A percentile compares a stretch with the other conserved stretches of the same genome.
These are phyloP conservation scores for Smithornis capensis DNA, from an alignment of 2,113 vertebrate genomes.

Conservation along the genomic window DNA sequence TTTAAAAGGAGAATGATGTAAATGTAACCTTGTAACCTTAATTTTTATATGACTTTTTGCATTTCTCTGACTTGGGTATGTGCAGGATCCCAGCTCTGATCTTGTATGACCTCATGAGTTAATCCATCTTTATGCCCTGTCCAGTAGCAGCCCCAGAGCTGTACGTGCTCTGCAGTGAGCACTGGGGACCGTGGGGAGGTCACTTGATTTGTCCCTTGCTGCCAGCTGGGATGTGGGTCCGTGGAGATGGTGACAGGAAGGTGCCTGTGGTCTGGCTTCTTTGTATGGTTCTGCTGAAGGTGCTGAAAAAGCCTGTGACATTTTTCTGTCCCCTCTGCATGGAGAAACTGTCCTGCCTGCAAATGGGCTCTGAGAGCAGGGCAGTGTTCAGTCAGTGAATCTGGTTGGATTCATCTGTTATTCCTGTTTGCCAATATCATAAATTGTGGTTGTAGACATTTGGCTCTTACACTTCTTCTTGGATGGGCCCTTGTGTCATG, in stretches of 20 bases:
- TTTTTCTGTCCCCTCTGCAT: not conserved
- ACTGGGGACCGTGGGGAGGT: accelerated
- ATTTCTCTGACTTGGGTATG: not conserved
- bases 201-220: accelerated
- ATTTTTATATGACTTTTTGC: not conserved
- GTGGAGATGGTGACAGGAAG: accelerated
- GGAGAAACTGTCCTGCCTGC: not conserved
- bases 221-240: not conserved
- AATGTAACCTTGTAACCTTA: not conserved
- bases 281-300: not conserved
- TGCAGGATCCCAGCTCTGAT: not conserved
- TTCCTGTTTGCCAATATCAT: not conserved
- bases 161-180: accelerated
- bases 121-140: too few relatives aligned
- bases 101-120: not conserved
- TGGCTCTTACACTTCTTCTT: not conserved
- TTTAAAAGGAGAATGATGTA: not conserved
- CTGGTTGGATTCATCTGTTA: not conserved
- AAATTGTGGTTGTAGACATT: not conserved
- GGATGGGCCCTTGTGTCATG: not conserved
- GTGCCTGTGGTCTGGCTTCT: not conserved
- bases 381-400: not conserved
- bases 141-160: not conserved
- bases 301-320: not conserved
- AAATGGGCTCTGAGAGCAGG: not conserved